Evolutionary conservation across 2,113 vertebrate species (phyloP).

Genomic region (Lamprotornis superbus): DNA sequence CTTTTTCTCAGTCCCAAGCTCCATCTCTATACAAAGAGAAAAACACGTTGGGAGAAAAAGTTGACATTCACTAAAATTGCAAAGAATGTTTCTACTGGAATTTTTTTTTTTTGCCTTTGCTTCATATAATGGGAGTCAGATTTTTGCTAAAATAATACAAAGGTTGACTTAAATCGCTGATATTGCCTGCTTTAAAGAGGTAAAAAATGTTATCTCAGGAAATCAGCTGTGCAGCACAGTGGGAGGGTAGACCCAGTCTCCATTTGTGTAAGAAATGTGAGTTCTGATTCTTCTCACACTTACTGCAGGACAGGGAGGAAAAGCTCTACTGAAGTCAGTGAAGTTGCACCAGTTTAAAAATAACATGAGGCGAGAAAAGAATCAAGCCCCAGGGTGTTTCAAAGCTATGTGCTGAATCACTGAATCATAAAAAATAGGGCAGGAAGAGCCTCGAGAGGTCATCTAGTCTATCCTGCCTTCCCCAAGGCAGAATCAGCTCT

Average conservation of each 20-base stretch:
- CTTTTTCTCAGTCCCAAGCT: background rate
- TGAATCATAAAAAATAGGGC: constrained; percentile 47
- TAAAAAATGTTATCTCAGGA: background rate
- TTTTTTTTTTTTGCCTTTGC: background rate
- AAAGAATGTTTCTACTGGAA: background rate
- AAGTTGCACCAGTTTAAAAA: constrained; percentile 55
- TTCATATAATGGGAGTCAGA: background rate
- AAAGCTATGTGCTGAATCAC: constrained; percentile 51
- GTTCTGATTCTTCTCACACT: constrained; percentile 6
- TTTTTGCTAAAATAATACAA: constrained; percentile 8
- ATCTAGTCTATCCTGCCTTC: constrained; percentile 27
- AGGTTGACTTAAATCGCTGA: background rate
- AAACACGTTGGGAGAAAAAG: background rate
- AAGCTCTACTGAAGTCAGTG: constrained; percentile 13
- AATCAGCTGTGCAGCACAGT: background rate
- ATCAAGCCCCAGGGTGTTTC: constrained; percentile 37
- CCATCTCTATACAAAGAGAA: background rate
- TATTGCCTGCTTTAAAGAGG: background rate
- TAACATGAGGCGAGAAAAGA: constrained; percentile 46
- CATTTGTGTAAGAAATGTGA: background rate
- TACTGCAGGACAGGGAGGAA: background rate
- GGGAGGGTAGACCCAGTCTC: background rate
- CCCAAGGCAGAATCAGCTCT: constrained; percentile 48
- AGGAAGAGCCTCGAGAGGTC: constrained; percentile 47
- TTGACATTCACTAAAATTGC: background rate